These are phyloP conservation scores for Pardosa pseudoannulata DNA, from an alignment of 2,888 invertebrate genomes.

Conservation along the genomic window DNA sequence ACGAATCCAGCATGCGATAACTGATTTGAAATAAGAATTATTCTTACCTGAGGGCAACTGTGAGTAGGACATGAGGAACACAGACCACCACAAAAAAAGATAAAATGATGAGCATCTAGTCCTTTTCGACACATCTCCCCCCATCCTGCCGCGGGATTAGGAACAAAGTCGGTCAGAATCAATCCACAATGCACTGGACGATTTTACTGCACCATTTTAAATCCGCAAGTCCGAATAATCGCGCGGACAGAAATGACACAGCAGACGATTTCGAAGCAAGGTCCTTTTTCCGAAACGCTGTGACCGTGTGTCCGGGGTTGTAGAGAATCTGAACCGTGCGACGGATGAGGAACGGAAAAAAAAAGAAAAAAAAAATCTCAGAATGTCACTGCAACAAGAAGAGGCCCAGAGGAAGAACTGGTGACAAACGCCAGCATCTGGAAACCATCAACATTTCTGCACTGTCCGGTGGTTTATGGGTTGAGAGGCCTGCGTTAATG, in stretches of 20 bases:
- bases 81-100: slow-evolving; percentile 41
- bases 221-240: background rate
- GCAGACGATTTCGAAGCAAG: slow-evolving; percentile 38
- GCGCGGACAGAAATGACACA: background rate
- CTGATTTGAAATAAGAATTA: no score
- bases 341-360: background rate
- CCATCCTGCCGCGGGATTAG: slow-evolving; percentile 16
- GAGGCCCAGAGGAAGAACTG: slow-evolving; percentile 58
- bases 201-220: slow-evolving; percentile 1
- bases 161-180: background rate
- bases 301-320: slow-evolving; percentile 26
- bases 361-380: no score
- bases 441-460: slow-evolving; percentile 59
- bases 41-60: slow-evolving; percentile 65
- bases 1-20: no score
- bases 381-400: slow-evolving; percentile 12
- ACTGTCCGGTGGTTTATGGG: slow-evolving; percentile 66
- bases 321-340: slow-evolving; percentile 6
- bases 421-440: slow-evolving; percentile 64
- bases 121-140: slow-evolving; percentile 14
- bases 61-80: slow-evolving; percentile 26
- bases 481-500: slow-evolving; percentile 38
- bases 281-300: no score
- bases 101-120: slow-evolving; percentile 24
- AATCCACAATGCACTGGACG: background rate